Evolutionary conservation across 2,888 invertebrate species (phyloP).

Genomic region (Nymphalis c-album): DNA sequence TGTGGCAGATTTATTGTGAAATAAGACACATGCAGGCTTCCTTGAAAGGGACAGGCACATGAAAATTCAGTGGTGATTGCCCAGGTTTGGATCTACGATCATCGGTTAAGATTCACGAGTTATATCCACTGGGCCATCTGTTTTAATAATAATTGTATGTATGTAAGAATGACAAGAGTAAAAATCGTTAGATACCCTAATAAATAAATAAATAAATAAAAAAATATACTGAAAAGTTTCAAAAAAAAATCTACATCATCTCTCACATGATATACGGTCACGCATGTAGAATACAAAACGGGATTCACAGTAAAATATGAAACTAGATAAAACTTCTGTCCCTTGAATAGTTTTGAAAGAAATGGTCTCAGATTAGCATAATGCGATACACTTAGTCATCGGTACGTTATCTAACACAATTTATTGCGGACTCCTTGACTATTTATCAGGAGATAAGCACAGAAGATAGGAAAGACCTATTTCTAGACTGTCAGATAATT

Average conservation of each 20-base stretch:
- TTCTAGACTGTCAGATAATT: slow-evolving; percentile 17
- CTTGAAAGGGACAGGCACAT: too few relatives aligned
- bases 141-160: too few relatives aligned
- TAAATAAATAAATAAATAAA: not conserved
- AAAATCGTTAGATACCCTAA: too few relatives aligned
- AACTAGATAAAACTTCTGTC: slow-evolving; percentile 58
- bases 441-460: slow-evolving; percentile 52
- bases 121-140: too few relatives aligned
- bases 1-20: too few relatives aligned
- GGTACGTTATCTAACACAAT: slow-evolving; percentile 66
- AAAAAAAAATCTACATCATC: not conserved
- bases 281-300: slow-evolving; percentile 23
- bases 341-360: slow-evolving; percentile 68
- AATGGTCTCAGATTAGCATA: slow-evolving; percentile 66
- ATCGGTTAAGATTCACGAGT: too few relatives aligned
- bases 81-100: too few relatives aligned
- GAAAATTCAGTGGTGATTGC: too few relatives aligned
- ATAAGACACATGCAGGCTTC: too few relatives aligned
- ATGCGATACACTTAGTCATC: slow-evolving; percentile 69
- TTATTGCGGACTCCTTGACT: slow-evolving; percentile 55
- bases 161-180: too few relatives aligned
- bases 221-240: too few relatives aligned
- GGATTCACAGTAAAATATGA: slow-evolving; percentile 57
- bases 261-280: not conserved
- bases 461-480: slow-evolving; percentile 26